Base-by-base conservation (phyloP, 1,140 invertebrate genomes). In the Coelopa frigida region DNA sequence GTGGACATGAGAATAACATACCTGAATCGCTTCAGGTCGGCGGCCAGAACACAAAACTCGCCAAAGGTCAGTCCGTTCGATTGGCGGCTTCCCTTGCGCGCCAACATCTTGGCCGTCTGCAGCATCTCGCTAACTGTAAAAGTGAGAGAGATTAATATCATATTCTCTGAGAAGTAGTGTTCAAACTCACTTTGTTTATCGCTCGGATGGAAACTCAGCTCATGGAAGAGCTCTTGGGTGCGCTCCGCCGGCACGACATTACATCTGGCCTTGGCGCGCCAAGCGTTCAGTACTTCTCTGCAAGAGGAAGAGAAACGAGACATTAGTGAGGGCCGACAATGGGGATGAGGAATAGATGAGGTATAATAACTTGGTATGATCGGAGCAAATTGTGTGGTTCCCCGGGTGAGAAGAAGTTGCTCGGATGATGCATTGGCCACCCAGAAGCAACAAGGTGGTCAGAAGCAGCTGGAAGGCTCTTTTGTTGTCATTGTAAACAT, bases 1-100 rank as follows among this genome's bases (percentile, higher is more conserved):
- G 17, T 5, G 26, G 18, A 44, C 11, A 31, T n/a, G 14, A 4
- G 21, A 24, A 14, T 7, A 36, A 29, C 51, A 48, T 27, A 68
- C 65, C 66, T 61, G 43, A 68, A 69, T 33, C 78, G 73, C 53
- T 80, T 74, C 46, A 81, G 69, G 59, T 80, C 75, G 14, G 79
- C 76, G 22, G 78, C 77, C 52, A 81, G 75, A 45, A 82, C 73
- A 71, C 79, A 81, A 62, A 82, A 80, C 65, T 82, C 79, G 38
- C 79, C 79, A 58, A 82, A 81, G n/a, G 80, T 80, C 38, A 82
- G 70, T 23, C 67, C 72, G 48, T 73, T 68, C 6, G 54, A 38
- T 32, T 65, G 63, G n/a, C 60, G 56, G 23, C 67, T 72, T 50
- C 73, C 69, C 60, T 72, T 64, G 50, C 72, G 62, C 44, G 72